Percentiles rank a stretch among this genome's conserved stretches.
Conservation (phyloP, 2,888 invertebrate genomes). For the Caenorhabditis auriculariae region DNA sequence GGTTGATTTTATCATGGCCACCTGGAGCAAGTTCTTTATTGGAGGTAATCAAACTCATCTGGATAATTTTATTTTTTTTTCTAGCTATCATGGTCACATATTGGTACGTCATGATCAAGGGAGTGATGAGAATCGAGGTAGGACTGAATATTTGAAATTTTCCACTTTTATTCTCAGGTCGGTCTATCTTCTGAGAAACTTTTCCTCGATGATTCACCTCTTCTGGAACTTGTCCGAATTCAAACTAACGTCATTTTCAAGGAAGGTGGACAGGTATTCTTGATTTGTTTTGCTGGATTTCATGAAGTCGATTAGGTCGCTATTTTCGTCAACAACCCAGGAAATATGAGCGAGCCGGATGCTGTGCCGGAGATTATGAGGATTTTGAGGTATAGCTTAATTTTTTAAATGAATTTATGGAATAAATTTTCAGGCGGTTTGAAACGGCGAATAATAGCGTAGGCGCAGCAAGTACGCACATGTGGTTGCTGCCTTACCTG, state of each 20-base stretch:
- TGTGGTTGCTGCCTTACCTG: slow-evolving; percentile 60
- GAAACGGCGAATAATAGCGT: slow-evolving; percentile 56
- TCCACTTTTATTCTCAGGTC: slow-evolving; percentile 22
- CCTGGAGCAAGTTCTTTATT: slow-evolving; percentile 45
- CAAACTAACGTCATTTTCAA: slow-evolving; percentile 62
- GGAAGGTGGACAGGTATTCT: slow-evolving; percentile 57
- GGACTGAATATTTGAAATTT: not conserved
- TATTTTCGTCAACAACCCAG: slow-evolving; percentile 61
- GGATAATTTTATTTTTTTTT: not conserved
- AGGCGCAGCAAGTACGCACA: slow-evolving; percentile 57
- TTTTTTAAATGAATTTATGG: not conserved
- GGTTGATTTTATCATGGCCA: slow-evolving; percentile 59
- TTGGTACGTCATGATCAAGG: slow-evolving; percentile 57
- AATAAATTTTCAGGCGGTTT: slow-evolving; percentile 45
- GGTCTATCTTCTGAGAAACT: slow-evolving; percentile 62
- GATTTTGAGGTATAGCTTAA: slow-evolving; percentile 12
- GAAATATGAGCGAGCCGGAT: slow-evolving; percentile 51
- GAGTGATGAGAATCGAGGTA: slow-evolving; percentile 54
- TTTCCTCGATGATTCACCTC: slow-evolving; percentile 62
- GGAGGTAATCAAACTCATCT: slow-evolving; percentile 6
- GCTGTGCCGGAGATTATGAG: slow-evolving; percentile 56
- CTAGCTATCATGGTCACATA: slow-evolving; percentile 36
- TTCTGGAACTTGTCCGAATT: slow-evolving; percentile 60
- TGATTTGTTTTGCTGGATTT: not conserved
- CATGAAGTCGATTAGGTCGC: slow-evolving; percentile 38